phyloP scores from a whole-genome alignment of 2,888 invertebrate species.

The Linnaemya tessellans region DNA sequence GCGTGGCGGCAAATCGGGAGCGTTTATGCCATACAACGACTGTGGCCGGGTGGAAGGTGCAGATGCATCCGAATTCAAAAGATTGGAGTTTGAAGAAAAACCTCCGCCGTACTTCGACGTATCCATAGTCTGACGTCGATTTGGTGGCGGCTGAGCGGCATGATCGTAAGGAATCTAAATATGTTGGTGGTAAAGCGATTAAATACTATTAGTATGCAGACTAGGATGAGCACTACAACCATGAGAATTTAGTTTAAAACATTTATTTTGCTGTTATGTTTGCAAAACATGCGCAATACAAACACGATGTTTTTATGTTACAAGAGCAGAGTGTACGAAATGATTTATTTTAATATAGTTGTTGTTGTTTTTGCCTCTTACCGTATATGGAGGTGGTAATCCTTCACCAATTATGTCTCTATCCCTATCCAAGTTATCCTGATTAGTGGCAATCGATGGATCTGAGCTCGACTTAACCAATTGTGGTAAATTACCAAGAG shows the following conservation, averaged over 20 bases:
- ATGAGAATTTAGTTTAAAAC: constrained; percentile 20
- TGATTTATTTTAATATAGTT: constrained; percentile 55
- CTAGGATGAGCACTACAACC: constrained; percentile 35
- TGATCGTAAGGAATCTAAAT: constrained; percentile 83
- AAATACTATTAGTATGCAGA: constrained; percentile 34
- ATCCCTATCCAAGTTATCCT: constrained; percentile 90
- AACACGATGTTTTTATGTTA: constrained; percentile 49
- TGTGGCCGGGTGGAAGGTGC: constrained; percentile 81
- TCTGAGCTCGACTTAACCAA: constrained; percentile 94
- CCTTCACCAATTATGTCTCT: constrained; percentile 86
- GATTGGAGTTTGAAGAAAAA: constrained; percentile 79
- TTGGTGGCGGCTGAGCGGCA: constrained; percentile 75
- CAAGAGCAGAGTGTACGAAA: constrained; percentile 49
- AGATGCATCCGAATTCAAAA: constrained; percentile 80
- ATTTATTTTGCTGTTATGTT: constrained; percentile 35
- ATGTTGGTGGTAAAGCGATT: constrained; percentile 22
- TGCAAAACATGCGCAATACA: constrained; percentile 58
- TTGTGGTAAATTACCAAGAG: constrained; percentile 85
- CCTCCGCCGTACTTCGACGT: constrained; percentile 78
- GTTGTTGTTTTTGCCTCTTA: constrained; percentile 84
- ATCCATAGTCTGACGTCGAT: constrained; percentile 83
- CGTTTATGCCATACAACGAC: constrained; percentile 85
- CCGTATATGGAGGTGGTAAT: constrained; percentile 94
- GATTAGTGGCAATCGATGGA: constrained; percentile 96
- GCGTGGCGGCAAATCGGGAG: constrained; percentile 93